These are phyloP conservation scores for Schizopygopsis malacanthus DNA, from an alignment of 2,797 vertebrate species.

Conservation along the genomic window DNA sequence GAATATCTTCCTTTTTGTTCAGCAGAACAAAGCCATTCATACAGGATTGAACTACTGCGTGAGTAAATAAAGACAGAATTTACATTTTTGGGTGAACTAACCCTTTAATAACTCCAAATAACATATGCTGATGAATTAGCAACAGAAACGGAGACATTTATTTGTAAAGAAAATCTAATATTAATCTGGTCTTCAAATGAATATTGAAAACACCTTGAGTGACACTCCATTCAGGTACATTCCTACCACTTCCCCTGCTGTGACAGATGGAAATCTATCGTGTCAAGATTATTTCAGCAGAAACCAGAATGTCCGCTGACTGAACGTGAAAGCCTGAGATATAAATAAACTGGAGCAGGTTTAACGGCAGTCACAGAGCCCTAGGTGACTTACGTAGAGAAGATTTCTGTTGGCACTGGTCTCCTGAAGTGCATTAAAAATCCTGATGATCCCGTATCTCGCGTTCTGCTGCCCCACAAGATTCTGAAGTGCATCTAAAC, in stretches of 20 bases:
- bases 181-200: neutral
- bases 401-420: constrained; percentile 96
- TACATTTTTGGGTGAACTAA: too few relatives aligned
- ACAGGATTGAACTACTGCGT: too few relatives aligned
- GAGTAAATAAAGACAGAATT: too few relatives aligned
- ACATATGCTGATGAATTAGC: neutral
- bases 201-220: neutral
- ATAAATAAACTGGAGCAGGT: neutral
- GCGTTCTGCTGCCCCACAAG: constrained; percentile 99
- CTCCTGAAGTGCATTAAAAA: constrained; percentile 96
- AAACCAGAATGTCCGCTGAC: neutral
- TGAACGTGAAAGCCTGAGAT: neutral
- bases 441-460: constrained; percentile 94
- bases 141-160: neutral
- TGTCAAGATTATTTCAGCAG: neutral
- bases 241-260: neutral
- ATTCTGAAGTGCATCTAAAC: constrained; percentile 92
- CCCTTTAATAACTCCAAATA: neutral
- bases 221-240: neutral
- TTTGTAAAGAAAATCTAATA: neutral
- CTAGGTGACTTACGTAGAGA: constrained; percentile 88
- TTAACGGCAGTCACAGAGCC: constrained; percentile 10
- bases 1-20: too few relatives aligned
- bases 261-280: neutral
- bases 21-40: too few relatives aligned